A percentile compares a stretch with the other conserved stretches of the same genome.
These are phyloP conservation scores for Drosophila melanica DNA, from an alignment of 1,140 invertebrate species.

Conservation along the genomic window DNA sequence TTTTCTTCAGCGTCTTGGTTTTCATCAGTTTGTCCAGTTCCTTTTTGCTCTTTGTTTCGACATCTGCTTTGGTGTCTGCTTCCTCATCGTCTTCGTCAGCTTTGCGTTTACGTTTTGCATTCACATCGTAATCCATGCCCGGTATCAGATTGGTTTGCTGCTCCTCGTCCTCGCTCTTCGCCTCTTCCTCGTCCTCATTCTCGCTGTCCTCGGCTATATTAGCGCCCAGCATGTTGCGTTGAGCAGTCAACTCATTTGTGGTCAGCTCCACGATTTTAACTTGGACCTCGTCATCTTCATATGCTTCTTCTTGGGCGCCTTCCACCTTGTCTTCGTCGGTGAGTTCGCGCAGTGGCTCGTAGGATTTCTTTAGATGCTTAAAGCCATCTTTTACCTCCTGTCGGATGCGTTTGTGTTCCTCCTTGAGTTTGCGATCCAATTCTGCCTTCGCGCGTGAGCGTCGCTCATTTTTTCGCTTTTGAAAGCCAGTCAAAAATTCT, in stretches of 20 bases:
- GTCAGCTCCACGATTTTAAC: slow-evolving; percentile 90
- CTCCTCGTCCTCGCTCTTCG: slow-evolving; percentile 78
- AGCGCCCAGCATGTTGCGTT: slow-evolving; percentile 88
- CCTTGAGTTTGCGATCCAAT: slow-evolving; percentile 88
- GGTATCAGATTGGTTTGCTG: slow-evolving; percentile 84
- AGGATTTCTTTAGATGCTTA: slow-evolving; percentile 85
- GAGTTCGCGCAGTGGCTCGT: slow-evolving; percentile 87
- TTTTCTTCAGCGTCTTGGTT: slow-evolving; percentile 87
- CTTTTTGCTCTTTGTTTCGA: slow-evolving; percentile 85
- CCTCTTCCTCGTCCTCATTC: slow-evolving; percentile 78
- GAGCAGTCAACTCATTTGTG: slow-evolving; percentile 87
- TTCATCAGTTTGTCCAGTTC: slow-evolving; percentile 88
- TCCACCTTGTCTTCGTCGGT: slow-evolving; percentile 87
- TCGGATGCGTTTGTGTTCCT: slow-evolving; percentile 90
- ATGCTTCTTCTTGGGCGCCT: slow-evolving; percentile 86
- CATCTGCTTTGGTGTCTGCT: neutral
- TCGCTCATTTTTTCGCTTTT: slow-evolving; percentile 89
- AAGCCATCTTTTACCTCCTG: slow-evolving; percentile 87
- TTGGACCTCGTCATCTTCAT: slow-evolving; percentile 89
- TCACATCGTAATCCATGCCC: slow-evolving; percentile 86
- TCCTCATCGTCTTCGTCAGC: slow-evolving; percentile 1
- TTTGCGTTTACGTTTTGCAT: slow-evolving; percentile 51
- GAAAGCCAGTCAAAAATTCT: slow-evolving; percentile 91
- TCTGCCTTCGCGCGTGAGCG: slow-evolving; percentile 89
- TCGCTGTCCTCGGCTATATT: slow-evolving; percentile 86